Evolutionary conservation across 1,140 invertebrate genomes (phyloP).

Genomic region (Anagrus nilaparvatae): DNA sequence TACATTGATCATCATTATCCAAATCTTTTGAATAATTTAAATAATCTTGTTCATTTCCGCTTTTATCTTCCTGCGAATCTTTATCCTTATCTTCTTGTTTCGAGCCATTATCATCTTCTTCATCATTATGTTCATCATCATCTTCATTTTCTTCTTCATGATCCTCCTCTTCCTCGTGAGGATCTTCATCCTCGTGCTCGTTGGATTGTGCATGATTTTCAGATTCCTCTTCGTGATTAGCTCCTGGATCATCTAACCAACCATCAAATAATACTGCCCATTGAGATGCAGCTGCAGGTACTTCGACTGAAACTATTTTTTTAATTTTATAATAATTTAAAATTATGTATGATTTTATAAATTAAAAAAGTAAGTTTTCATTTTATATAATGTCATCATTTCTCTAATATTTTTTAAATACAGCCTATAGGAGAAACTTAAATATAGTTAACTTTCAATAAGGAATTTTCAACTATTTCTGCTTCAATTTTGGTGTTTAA

Average conservation of each 20-base stretch:
- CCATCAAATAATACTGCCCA: constrained; percentile 65
- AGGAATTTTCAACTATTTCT: too few relatives aligned
- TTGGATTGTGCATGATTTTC: constrained; percentile 29
- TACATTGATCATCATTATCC: constrained; percentile 4
- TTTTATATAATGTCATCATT: not conserved
- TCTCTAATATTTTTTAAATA: not conserved
- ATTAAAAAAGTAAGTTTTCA: not conserved
- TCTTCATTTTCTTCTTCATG: constrained; percentile 13
- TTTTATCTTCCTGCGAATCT: constrained; percentile 6
- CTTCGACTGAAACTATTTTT: constrained; percentile 55
- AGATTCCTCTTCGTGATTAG: constrained; percentile 36
- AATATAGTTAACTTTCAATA: too few relatives aligned
- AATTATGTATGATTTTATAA: constrained; percentile 7
- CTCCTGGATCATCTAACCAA: constrained; percentile 59
- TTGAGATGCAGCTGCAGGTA: constrained; percentile 54
- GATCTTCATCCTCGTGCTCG: constrained; percentile 7
- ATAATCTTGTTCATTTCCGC: constrained; percentile 19
- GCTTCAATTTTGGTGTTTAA: too few relatives aligned
- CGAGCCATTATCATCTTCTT: constrained; percentile 19
- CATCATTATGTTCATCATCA: constrained; percentile 20
- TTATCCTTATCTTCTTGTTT: constrained; percentile 14
- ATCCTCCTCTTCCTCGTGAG: constrained; percentile 13
- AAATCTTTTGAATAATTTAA: constrained; percentile 3
- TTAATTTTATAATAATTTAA: too few relatives aligned
- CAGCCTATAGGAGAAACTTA: too few relatives aligned